These are phyloP conservation scores for Hydrophis major DNA, from an alignment of 2,797 vertebrate genomes.

Conservation along the genomic window DNA sequence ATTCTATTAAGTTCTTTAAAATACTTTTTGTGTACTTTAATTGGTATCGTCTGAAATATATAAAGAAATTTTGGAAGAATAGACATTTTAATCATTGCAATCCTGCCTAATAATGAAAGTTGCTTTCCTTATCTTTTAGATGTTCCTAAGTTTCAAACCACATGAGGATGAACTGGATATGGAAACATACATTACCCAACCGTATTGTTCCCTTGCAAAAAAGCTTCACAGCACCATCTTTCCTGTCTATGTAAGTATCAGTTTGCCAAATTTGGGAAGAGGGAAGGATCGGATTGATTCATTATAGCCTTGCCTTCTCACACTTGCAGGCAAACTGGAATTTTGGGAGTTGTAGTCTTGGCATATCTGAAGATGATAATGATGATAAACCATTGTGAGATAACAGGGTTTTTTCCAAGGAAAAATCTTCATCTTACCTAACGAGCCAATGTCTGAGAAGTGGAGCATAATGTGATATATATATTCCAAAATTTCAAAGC, in stretches of 20 bases:
- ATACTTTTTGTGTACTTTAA: no score
- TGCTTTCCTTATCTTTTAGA: conserved; percentile 62
- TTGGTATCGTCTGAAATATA: no score
- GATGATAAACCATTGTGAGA: not conserved
- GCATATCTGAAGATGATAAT: not conserved
- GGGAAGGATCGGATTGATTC: no score
- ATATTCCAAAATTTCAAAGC: not conserved
- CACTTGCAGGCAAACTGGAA: not conserved
- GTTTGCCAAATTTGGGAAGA: not conserved
- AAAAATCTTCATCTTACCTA: not conserved
- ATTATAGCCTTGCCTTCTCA: not conserved
- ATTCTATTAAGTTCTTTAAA: no score
- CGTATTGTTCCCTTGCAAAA: conserved; percentile 75
- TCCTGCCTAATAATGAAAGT: no score
- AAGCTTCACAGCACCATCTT: conserved; percentile 77
- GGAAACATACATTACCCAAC: conserved; percentile 70
- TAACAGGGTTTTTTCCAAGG: not conserved
- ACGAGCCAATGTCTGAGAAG: not conserved
- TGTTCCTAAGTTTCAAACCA: conserved; percentile 74
- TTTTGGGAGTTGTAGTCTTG: not conserved
- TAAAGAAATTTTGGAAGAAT: no score
- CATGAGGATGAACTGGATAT: conserved; percentile 81
- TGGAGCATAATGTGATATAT: not conserved
- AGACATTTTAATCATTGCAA: no score
- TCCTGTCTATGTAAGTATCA: conserved; percentile 84